Base-by-base conservation (phyloP, 1,140 invertebrate genomes). In the Zaprionus davidi region DNA sequence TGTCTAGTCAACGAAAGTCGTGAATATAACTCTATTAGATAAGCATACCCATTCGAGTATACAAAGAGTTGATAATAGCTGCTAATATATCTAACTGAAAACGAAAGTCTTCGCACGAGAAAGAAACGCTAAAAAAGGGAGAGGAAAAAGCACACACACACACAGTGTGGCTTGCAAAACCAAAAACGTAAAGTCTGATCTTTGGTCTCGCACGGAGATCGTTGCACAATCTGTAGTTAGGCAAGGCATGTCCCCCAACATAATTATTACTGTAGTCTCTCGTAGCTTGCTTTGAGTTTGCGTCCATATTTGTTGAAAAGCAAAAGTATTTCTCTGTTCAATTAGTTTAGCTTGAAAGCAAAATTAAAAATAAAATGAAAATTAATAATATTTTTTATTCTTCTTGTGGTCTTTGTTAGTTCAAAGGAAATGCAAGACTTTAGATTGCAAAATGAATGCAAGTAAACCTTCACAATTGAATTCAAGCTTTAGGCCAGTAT, bases 61-160 rank as follows among this genome's bases (percentile, higher is more conserved):
- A 24, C 20, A 49, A 7, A 57, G 53, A 58, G 31, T 49, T 57
- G 71, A 46, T 72, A 74, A 74, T 71, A 38, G 44, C 41, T 34
- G 68, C 44, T 71, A 71, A 75, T 75, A 26, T 65, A 36, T 44
- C 20, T 26, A 76, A 36, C 26, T 71, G 69, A 76, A 76, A 76
- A 4, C 69, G 74, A 76, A 76, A 76, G 69, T 64, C 38, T 64
- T 41, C 9, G 12, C 15, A 15, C 17, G 26, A 31, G 24, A 20
- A 20, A n/a, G 31, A 7, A 28, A 44, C 56, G 49, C 2, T 28
- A 38, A 36, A 31, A 24, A 57, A 53, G 41, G 15, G n/a, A 60
- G 36, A 68, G 56, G n/a, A 38, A 57, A 36, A 60, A 22, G 24
- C 24, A 44, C 34, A 53, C 17, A 24, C 17, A 24, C 24, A 44